Base-by-base conservation (phyloP, 2,113 vertebrate genomes). In the Globicephala melas region DNA sequence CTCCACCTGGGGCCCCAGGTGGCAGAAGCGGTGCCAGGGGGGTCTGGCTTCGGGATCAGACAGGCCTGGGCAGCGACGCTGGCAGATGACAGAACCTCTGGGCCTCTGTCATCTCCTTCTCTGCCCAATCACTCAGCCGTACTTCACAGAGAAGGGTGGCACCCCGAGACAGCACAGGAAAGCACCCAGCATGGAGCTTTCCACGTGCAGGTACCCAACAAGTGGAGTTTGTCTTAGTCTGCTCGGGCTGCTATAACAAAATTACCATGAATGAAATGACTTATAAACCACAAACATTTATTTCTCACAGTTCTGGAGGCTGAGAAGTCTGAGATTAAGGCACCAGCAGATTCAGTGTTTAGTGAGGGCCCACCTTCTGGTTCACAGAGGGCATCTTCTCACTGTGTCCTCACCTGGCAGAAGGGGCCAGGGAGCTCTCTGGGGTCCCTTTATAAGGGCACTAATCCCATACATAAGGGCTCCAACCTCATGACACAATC, bases 121-220 rank as follows among this genome's bases (percentile, higher is more conserved):
- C 33, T 3, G 38, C 58, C 74, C 7, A n/a, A 3, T 3, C 25
- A 18, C 44, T 44, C 55, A 62, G 62, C 1, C 1, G 58, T 11
- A 23, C 47, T 38, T 86, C 12, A 18, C 55, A 41, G 71, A 80
- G 44, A 44, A 2, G 14, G 8, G 11, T 5, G 14, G 25, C 3
- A 25, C 25, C 28, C 7, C 1, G 10, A 44, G 55, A 53, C 0
- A 4, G 31, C 28, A 15, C 80, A 36, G 11, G 73, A 14, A 44
- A 50, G 41, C 3, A 6, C 11, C 90, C 21, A 2, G 15, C 53
- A 13, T 3, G 7, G 65, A 60, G 3, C 26, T 58, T 2, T 13
- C 5, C 21, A 44, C 0, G 0, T 14, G 9, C 12, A n/a, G 47
- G 23, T 3, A 13, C 63, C 44, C 17, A 44, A 4, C 50, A 21